phyloP scores from a whole-genome alignment of 2,888 invertebrate genomes.

The Frankliniella fusca region DNA sequence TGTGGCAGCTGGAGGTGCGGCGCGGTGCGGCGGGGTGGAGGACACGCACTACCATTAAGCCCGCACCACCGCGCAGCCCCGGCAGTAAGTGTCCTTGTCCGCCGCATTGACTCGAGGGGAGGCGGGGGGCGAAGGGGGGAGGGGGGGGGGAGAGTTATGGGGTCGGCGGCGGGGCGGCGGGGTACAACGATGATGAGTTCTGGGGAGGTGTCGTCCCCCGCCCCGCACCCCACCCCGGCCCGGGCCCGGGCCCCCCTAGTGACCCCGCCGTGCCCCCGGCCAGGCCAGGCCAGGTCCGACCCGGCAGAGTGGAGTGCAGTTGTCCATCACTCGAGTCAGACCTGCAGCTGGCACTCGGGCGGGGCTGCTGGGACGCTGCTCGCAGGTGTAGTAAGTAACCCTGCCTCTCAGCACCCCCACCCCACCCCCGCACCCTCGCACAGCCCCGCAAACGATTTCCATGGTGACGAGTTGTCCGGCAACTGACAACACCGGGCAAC shows the following conservation, averaged over 20 bases:
- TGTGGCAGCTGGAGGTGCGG: no score
- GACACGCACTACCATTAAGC: no score
- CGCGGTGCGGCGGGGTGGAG: no score
- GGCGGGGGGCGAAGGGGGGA: no score
- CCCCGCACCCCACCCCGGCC: not conserved
- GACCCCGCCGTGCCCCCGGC: not conserved
- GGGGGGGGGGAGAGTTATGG: not conserved
- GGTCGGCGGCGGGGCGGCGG: not conserved
- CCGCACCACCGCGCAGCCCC: no score
- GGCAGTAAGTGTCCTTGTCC: no score
- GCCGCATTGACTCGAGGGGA: no score
- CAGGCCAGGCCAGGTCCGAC: not conserved
- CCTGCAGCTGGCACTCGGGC: not conserved
- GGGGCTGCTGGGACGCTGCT: not conserved
- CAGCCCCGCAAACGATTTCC: not conserved
- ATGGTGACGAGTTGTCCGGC: no score
- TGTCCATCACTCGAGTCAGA: not conserved
- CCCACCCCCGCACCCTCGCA: not conserved
- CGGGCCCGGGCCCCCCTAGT: not conserved
- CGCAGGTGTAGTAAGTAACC: not conserved
- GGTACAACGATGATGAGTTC: no score
- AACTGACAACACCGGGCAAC: no score
- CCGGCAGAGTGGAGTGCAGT: not conserved
- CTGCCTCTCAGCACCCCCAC: not conserved
- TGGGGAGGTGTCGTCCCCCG: not conserved